A percentile compares a stretch with the other conserved stretches of the same genome.
Evolutionary conservation across 2,113 vertebrate species (phyloP).

Genomic region (Neodon shergylaensis): DNA sequence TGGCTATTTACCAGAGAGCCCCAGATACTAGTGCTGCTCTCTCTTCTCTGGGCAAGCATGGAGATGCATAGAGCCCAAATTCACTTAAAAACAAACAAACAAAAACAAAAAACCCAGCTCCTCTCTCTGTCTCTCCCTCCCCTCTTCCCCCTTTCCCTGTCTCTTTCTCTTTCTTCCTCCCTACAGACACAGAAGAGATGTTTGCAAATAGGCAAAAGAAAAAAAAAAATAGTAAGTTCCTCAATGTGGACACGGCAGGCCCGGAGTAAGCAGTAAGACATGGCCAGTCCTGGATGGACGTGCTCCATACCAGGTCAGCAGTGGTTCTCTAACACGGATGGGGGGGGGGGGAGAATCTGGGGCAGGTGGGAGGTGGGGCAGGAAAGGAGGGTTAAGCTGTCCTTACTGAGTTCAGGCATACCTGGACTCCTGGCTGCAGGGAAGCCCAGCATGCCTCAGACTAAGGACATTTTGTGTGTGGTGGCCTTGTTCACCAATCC

Average conservation of each 20-base stretch:
- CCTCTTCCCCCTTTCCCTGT: neutral
- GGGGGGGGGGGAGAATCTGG: neutral
- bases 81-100: neutral
- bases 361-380: neutral
- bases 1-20: neutral
- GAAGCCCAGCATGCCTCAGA: neutral
- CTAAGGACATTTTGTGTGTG: neutral
- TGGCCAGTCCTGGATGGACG: neutral
- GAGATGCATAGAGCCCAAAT: neutral
- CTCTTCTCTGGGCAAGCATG: constrained; percentile 28
- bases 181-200: neutral
- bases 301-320: neutral
- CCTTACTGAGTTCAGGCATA: neutral
- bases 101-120: neutral
- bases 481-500: neutral
- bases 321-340: neutral
- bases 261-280: neutral
- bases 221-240: constrained; percentile 15
- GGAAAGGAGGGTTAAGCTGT: neutral
- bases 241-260: neutral
- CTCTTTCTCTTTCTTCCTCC: neutral
- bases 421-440: neutral
- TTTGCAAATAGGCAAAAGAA: constrained; percentile 24
- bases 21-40: neutral
- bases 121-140: neutral